These are phyloP conservation scores for Athene noctua DNA, from an alignment of 2,113 vertebrate genomes.

Conservation along the genomic window DNA sequence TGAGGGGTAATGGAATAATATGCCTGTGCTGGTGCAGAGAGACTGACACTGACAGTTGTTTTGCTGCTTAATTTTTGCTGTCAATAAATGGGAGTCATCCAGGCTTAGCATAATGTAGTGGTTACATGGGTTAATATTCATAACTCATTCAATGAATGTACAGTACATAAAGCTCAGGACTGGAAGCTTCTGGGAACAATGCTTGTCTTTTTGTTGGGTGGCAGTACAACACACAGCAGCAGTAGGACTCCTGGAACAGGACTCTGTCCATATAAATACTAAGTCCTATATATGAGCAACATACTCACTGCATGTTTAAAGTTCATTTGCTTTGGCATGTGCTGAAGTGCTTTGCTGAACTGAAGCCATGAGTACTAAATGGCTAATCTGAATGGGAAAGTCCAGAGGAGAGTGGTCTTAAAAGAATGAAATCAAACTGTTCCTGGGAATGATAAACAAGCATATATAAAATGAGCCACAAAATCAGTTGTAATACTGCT, in stretches of 20 bases:
- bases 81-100: not conserved
- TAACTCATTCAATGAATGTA: not conserved
- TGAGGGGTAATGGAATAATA: not conserved
- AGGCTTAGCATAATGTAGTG: not conserved
- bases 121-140: not conserved
- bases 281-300: not conserved
- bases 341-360: constrained; percentile 37
- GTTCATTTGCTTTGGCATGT: not conserved
- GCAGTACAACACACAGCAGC: not conserved
- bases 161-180: not conserved
- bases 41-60: not conserved
- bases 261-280: not conserved
- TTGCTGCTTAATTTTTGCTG: not conserved
- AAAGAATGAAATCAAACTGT: constrained; percentile 22
- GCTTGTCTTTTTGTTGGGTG: not conserved
- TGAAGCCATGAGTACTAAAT: constrained; percentile 10
- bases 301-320: constrained; percentile 15
- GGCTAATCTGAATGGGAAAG: constrained; percentile 5
- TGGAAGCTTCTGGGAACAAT: not conserved
- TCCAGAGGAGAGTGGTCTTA: not conserved
- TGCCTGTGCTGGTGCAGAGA: not conserved
- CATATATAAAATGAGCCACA: not conserved
- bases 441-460: constrained; percentile 17
- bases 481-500: not conserved
- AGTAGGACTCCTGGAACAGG: not conserved